A percentile compares a stretch with the other conserved stretches of the same genome.
Conservation (phyloP, 2,113 vertebrate genomes). For the Castor canadensis region DNA sequence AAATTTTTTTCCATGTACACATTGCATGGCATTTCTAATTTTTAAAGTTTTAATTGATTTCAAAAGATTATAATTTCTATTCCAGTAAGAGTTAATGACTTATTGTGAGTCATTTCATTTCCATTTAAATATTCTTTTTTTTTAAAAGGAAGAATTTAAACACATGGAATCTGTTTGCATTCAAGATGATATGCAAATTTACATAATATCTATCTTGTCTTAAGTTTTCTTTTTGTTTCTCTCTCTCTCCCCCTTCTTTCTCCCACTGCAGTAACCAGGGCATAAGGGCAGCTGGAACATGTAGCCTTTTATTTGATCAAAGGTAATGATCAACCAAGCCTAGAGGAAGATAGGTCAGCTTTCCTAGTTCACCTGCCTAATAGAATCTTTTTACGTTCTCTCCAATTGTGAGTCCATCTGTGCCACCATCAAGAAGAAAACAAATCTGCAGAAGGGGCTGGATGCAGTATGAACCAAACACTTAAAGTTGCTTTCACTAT, state of each 20-base stretch:
- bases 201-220: conserved; percentile 52
- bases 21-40: background rate
- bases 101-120: background rate
- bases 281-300: conserved; percentile 87
- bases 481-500: conserved; percentile 5
- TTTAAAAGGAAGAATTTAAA: background rate
- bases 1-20: background rate
- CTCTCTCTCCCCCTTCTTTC: conserved; percentile 72
- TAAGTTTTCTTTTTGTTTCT: conserved; percentile 28
- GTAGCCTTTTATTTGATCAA: conserved; percentile 89
- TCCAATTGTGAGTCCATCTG: conserved; percentile 79
- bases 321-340: conserved; percentile 90
- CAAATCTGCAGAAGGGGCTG: conserved; percentile 39
- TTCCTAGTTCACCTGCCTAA: conserved; percentile 82
- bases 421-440: conserved; percentile 56
- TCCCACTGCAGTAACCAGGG: conserved; percentile 83
- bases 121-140: background rate
- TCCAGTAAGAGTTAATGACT: background rate
- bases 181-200: background rate
- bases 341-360: conserved; percentile 83
- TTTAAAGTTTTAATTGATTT: background rate
- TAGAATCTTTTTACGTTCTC: conserved; percentile 79
- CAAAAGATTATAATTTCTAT: background rate
- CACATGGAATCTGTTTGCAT: background rate
- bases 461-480: conserved; percentile 25